Evolutionary conservation across 1,140 invertebrate genomes (phyloP).

Genomic region (Drosophila murphyi): DNA sequence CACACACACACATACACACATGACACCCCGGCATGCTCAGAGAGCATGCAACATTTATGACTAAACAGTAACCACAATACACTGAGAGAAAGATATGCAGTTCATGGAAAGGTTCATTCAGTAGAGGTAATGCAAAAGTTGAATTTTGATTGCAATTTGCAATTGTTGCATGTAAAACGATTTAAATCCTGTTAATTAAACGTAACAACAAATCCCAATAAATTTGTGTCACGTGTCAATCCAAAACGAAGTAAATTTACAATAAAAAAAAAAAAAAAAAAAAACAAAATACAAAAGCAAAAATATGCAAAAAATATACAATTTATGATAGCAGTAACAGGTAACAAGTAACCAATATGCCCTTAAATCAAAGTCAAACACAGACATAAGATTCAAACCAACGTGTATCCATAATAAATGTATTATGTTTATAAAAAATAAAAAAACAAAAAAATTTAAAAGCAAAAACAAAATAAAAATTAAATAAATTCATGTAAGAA

Average conservation of each 20-base stretch:
- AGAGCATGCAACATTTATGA: conserved; percentile 58
- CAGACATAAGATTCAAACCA: conserved; percentile 38
- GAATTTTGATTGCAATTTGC: conserved; percentile 51
- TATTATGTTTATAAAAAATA: conserved; percentile 81
- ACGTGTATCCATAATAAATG: conserved; percentile 79
- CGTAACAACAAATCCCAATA: conserved; percentile 66
- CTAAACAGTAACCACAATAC: conserved; percentile 47
- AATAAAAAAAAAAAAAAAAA: conserved; percentile 22
- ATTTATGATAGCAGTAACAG: conserved; percentile 60
- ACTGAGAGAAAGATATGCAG: conserved; percentile 26
- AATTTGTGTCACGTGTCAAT: conserved; percentile 64
- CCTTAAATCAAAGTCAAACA: conserved; percentile 76
- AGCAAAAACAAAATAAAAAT: conserved; percentile 80
- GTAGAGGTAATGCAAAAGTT: conserved; percentile 45
- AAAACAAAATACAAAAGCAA: conserved; percentile 14
- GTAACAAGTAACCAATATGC: conserved; percentile 71
- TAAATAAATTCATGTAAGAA: conserved; percentile 78
- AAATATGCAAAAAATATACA: conserved; percentile 44
- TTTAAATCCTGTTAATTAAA: conserved; percentile 51
- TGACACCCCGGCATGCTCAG: conserved; percentile 61
- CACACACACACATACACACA: conserved; percentile 26
- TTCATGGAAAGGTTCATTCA: conserved; percentile 23
- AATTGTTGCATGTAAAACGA: conserved; percentile 46
- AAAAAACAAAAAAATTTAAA: conserved; percentile 76
- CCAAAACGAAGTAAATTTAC: conserved; percentile 71